phyloP scores from a whole-genome alignment of 2,888 invertebrate genomes.

The Mycalesis mineus region DNA sequence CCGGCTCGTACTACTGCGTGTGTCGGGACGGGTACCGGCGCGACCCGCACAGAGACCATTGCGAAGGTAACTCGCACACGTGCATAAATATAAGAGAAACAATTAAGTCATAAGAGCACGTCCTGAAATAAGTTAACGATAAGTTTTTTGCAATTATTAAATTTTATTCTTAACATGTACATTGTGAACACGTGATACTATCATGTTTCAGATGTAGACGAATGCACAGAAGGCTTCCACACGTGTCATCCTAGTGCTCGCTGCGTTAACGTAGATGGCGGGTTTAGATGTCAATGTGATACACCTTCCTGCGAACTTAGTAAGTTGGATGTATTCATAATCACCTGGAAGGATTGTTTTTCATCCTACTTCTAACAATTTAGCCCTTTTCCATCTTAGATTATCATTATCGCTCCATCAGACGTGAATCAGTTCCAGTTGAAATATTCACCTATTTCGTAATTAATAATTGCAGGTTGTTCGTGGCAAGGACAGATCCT shows the following conservation, averaged over 20 bases:
- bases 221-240: constrained; percentile 86
- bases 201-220: constrained; percentile 83
- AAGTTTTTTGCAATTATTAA: too few relatives aligned
- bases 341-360: too few relatives aligned
- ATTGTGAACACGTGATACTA: too few relatives aligned
- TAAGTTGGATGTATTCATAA: constrained; percentile 53
- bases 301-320: constrained; percentile 81
- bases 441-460: too few relatives aligned
- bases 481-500: constrained; percentile 83
- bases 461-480: constrained; percentile 80
- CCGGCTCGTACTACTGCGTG: constrained; percentile 93
- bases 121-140: too few relatives aligned
- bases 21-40: constrained; percentile 87
- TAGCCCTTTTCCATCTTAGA: too few relatives aligned
- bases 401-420: too few relatives aligned
- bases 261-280: constrained; percentile 89
- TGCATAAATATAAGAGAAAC: too few relatives aligned
- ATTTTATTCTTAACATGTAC: too few relatives aligned
- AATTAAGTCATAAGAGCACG: too few relatives aligned
- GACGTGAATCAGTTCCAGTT: too few relatives aligned
- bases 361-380: too few relatives aligned
- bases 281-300: constrained; percentile 87
- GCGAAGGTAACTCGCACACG: constrained; percentile 73
- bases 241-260: constrained; percentile 88
- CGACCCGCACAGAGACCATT: constrained; percentile 78